Percentiles rank a stretch among this genome's conserved stretches.
phyloP scores from a whole-genome alignment of 2,113 vertebrate species.

The Phainopepla nitens region DNA sequence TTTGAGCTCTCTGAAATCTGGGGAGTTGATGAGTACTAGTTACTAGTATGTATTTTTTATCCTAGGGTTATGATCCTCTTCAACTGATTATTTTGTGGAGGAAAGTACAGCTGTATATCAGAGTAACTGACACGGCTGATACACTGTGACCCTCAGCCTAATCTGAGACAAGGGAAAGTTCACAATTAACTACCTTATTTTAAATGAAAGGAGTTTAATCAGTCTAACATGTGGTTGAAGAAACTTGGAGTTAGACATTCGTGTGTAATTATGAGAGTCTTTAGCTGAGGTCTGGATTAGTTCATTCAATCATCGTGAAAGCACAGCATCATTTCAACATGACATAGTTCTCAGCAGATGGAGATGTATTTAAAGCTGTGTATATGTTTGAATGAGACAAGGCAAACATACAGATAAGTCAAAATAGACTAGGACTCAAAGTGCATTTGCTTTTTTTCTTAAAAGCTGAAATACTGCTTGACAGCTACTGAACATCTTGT shows the following conservation, averaged over 20 bases:
- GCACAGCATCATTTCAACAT: neutral
- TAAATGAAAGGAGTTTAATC: neutral
- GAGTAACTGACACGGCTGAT: neutral
- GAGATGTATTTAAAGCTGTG: neutral
- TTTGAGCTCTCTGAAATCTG: neutral
- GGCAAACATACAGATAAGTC: neutral
- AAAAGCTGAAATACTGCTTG: neutral
- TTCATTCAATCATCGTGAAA: neutral
- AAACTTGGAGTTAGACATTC: neutral
- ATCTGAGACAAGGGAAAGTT: neutral
- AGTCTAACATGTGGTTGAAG: neutral
- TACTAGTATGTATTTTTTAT: neutral
- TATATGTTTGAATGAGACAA: neutral
- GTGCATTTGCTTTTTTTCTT: neutral
- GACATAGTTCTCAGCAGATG: neutral
- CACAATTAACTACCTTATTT: neutral
- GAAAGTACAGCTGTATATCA: neutral
- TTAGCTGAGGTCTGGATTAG: neutral
- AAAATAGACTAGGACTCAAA: neutral
- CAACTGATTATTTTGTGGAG: neutral
- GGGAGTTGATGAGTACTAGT: neutral
- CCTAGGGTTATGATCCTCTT: neutral
- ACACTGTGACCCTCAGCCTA: neutral
- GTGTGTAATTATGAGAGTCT: neutral
- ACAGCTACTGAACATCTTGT: neutral